phyloP scores from a whole-genome alignment of 2,797 vertebrate species.

The Aeoliscus strigatus region DNA sequence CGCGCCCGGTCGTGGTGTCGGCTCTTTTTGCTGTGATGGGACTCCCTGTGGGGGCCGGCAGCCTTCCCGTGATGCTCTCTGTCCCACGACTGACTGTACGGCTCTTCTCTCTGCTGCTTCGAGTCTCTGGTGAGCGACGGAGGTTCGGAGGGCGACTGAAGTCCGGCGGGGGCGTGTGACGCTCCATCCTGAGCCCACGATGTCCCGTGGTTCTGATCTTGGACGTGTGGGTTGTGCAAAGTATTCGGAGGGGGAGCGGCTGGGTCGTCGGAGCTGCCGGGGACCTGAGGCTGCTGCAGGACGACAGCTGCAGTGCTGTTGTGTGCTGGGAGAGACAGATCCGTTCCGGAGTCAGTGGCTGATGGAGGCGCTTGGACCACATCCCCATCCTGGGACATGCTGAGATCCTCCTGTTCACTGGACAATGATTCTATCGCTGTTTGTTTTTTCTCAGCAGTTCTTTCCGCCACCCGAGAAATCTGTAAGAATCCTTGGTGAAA shows the following conservation, averaged over 20 bases:
- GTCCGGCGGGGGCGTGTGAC: constrained; percentile 51
- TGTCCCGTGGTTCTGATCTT: constrained; percentile 71
- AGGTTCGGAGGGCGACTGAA: constrained; percentile 62
- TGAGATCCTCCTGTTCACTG: constrained; percentile 72
- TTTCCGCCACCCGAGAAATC: constrained; percentile 56
- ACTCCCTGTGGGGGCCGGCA: constrained; percentile 80
- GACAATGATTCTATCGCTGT: constrained; percentile 72
- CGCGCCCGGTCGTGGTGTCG: constrained; percentile 79
- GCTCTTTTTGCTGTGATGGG: constrained; percentile 83
- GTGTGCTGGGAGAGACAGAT: constrained; percentile 65
- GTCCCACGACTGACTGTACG: constrained; percentile 85
- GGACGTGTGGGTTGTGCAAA: constrained; percentile 45
- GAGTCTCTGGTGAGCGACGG: constrained; percentile 75
- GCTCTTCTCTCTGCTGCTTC: constrained; percentile 77
- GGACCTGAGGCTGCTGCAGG: constrained; percentile 76
- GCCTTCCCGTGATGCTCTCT: constrained; percentile 78
- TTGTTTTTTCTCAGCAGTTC: constrained; percentile 68
- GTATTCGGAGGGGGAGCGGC: constrained; percentile 42
- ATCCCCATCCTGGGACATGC: constrained; percentile 60
- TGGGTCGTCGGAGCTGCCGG: constrained; percentile 78
- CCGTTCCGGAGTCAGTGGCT: constrained; percentile 54
- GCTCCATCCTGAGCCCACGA: constrained; percentile 68
- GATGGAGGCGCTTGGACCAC: constrained; percentile 62
- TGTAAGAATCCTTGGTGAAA: constrained; percentile 68
- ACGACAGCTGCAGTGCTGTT: constrained; percentile 72